Evolutionary conservation across 1,140 invertebrate species (phyloP).

Genomic region (Cheumatopsyche charites): DNA sequence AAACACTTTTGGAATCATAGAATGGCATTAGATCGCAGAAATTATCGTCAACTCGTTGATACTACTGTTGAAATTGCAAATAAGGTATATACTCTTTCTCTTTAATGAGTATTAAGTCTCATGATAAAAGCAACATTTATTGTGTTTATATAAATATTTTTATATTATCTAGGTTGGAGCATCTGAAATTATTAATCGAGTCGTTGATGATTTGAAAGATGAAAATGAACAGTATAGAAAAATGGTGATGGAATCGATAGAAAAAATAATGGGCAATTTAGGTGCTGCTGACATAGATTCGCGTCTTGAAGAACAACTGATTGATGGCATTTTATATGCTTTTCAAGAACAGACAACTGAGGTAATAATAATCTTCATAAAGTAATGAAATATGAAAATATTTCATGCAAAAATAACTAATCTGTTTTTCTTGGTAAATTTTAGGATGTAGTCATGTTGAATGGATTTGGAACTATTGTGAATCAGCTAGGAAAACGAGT

Average conservation of each 20-base stretch:
- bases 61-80: conserved; percentile 99
- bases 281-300: conserved; percentile 98
- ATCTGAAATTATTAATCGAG: conserved; percentile 97
- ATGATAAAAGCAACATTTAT: background rate
- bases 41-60: conserved; percentile 97
- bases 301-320: conserved; percentile 96
- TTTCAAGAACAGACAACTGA: conserved; percentile 99
- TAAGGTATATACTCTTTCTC: conserved; percentile 65
- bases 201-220: conserved; percentile 99
- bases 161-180: conserved; percentile 75
- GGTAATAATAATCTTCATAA: conserved; percentile 59
- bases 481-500: conserved; percentile 97
- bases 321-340: conserved; percentile 98
- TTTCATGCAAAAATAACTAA: background rate
- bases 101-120: background rate
- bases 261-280: conserved; percentile 97
- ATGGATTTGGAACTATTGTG: conserved; percentile 98
- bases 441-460: conserved; percentile 98
- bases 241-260: conserved; percentile 99
- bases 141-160: background rate
- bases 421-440: conserved; percentile 37
- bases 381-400: background rate
- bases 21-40: conserved; percentile 97
- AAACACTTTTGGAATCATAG: conserved; percentile 99
- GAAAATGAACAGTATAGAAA: conserved; percentile 99